Evolutionary conservation across 2,113 vertebrate genomes (phyloP).

Genomic region (Galemys pyrenaicus): DNA sequence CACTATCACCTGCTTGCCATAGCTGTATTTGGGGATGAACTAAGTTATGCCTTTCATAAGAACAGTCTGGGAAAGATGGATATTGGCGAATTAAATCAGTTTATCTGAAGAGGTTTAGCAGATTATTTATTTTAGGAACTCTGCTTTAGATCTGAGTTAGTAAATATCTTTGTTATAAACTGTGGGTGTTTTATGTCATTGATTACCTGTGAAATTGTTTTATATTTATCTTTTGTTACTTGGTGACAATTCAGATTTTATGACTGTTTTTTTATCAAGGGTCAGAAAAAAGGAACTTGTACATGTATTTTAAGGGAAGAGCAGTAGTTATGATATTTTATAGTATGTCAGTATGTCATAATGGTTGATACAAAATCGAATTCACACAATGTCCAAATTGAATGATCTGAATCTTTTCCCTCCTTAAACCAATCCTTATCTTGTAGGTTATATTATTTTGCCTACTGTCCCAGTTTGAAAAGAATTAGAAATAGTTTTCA

Average conservation of each 20-base stretch:
- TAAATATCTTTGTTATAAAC: not conserved
- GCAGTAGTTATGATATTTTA: not conserved
- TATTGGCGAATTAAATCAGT: not conserved
- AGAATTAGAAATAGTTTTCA: not conserved
- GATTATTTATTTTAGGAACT: not conserved
- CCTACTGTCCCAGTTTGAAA: not conserved
- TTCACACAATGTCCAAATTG: not conserved
- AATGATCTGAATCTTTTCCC: not conserved
- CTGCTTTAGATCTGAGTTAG: not conserved
- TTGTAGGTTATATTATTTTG: not conserved
- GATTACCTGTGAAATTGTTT: not conserved
- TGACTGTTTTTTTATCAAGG: not conserved
- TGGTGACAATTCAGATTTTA: slow-evolving; percentile 16
- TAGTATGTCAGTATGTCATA: not conserved
- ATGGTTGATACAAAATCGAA: not conserved
- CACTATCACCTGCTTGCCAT: not conserved
- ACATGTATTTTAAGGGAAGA: not conserved
- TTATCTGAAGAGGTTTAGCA: not conserved
- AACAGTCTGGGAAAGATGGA: not conserved
- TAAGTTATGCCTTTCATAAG: not conserved
- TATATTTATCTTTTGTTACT: not conserved
- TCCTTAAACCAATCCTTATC: not conserved
- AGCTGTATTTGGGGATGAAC: not conserved
- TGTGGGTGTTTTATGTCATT: not conserved
- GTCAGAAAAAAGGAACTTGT: not conserved